Conservation (phyloP, 2,797 vertebrate genomes). For the Microtus californicus region DNA sequence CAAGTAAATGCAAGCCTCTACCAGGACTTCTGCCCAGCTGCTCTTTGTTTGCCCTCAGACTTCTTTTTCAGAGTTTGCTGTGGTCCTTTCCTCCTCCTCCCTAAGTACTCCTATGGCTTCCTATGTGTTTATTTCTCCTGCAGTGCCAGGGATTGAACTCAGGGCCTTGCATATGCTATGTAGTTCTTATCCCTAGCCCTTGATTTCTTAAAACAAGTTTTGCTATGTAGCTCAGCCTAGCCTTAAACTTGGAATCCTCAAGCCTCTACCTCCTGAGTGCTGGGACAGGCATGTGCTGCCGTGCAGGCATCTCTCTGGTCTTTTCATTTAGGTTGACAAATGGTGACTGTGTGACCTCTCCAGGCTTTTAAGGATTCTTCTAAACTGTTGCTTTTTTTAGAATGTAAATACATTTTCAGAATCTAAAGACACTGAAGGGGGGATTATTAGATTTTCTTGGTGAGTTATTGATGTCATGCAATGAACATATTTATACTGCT, state of each 20-base stretch:
- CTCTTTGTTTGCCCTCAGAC: neutral
- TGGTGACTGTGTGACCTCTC: neutral
- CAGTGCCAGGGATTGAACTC: neutral
- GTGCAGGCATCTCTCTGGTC: neutral
- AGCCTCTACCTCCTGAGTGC: neutral
- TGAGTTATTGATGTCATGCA: neutral
- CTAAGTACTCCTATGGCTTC: neutral
- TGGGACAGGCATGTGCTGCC: neutral
- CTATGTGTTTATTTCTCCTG: neutral
- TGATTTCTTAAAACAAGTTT: neutral
- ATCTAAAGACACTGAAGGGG: slow-evolving; percentile 42
- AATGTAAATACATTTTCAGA: slow-evolving; percentile 32
- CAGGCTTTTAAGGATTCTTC: slow-evolving; percentile 44
- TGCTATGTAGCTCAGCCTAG: neutral
- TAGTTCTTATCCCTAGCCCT: neutral
- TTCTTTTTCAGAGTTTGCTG: neutral
- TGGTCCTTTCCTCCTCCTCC: neutral
- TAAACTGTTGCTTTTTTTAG: slow-evolving; percentile 40
- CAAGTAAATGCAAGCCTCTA: neutral
- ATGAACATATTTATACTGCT: neutral
- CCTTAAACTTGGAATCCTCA: neutral
- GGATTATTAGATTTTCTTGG: slow-evolving; percentile 33
- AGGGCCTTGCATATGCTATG: neutral
- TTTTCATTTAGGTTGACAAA: neutral
- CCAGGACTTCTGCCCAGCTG: neutral